These are phyloP conservation scores for Timandra comae DNA, from an alignment of 2,888 invertebrate species.

Conservation along the genomic window DNA sequence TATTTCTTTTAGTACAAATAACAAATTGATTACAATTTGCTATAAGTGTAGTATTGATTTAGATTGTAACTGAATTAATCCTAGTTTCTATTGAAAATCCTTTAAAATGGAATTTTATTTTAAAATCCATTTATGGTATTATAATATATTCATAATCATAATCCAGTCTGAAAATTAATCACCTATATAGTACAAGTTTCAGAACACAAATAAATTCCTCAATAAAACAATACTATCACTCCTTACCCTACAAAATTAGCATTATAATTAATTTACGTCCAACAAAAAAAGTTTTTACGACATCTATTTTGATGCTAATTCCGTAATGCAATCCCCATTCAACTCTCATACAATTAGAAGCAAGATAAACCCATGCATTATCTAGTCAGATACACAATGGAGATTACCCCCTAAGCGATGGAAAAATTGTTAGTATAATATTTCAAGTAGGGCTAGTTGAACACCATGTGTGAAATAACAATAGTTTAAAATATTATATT, in stretches of 20 bases:
- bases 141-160: too few relatives aligned
- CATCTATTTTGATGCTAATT: slow-evolving; percentile 66
- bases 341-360: slow-evolving; percentile 61
- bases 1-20: too few relatives aligned
- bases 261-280: slow-evolving; percentile 60
- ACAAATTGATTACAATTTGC: too few relatives aligned
- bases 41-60: too few relatives aligned
- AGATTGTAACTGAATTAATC: too few relatives aligned
- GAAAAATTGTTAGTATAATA: slow-evolving; percentile 71
- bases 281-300: slow-evolving; percentile 40
- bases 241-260: slow-evolving; percentile 39
- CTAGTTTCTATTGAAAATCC: too few relatives aligned
- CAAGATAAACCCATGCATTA: slow-evolving; percentile 73
- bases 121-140: too few relatives aligned
- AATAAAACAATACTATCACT: slow-evolving; percentile 15
- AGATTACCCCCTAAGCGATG: slow-evolving; percentile 56
- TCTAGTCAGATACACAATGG: slow-evolving; percentile 65
- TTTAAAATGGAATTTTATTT: too few relatives aligned
- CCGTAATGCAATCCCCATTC: slow-evolving; percentile 69
- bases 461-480: slow-evolving; percentile 70
- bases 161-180: too few relatives aligned
- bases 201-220: too few relatives aligned
- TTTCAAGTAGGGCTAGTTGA: slow-evolving; percentile 64
- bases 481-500: slow-evolving; percentile 53
- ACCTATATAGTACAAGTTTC: too few relatives aligned